These are phyloP conservation scores for Polyommatus iphigenia DNA, from an alignment of 2,888 invertebrate genomes.

Conservation along the genomic window DNA sequence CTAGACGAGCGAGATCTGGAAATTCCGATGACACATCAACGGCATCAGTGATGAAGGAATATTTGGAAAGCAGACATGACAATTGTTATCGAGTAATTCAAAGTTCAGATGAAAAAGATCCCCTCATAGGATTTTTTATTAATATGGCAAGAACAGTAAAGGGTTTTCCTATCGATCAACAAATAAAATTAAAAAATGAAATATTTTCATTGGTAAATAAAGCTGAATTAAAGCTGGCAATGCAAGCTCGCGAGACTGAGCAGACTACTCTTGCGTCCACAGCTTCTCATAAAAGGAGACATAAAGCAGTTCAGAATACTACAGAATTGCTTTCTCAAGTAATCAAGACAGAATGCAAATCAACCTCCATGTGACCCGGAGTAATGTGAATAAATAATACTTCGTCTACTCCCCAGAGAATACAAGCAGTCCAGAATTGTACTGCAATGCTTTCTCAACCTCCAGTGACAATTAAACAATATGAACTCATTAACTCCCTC, in stretches of 20 bases:
- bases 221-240: background rate
- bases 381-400: no score
- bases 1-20: background rate
- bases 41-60: background rate
- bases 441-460: no score
- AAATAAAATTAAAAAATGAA: background rate
- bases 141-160: background rate
- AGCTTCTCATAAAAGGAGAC: background rate
- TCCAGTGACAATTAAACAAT: no score
- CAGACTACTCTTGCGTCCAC: constrained; percentile 3
- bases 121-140: background rate
- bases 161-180: background rate
- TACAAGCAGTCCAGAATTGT: no score
- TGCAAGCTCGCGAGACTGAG: background rate
- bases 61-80: background rate
- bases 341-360: no score
- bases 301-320: no score
- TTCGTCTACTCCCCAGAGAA: no score
- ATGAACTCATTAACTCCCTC: no score
- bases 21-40: background rate
- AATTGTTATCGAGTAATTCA: background rate
- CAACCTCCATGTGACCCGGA: no score
- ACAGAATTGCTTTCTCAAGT: no score
- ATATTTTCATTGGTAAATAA: background rate
- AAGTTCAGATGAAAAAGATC: background rate